Percentiles rank a stretch among this genome's conserved stretches.
phyloP scores from a whole-genome alignment of 2,888 invertebrate genomes.

The Phortica magna region DNA sequence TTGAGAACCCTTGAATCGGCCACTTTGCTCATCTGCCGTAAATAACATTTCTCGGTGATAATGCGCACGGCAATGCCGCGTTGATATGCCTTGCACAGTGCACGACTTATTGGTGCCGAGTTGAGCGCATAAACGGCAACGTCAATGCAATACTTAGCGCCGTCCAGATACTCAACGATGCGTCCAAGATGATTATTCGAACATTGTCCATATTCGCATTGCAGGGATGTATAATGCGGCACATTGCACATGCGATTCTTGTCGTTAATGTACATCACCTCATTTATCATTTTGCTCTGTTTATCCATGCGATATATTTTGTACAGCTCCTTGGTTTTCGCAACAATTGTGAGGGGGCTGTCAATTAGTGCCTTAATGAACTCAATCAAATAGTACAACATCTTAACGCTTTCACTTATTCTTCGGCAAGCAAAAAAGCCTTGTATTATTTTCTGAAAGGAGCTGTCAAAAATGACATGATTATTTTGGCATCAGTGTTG shows the following conservation, averaged over 20 bases:
- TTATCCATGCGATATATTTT: slow-evolving; percentile 21
- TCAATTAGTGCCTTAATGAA: slow-evolving; percentile 35
- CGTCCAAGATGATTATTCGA: background rate
- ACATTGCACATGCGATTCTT: background rate
- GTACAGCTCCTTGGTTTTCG: background rate
- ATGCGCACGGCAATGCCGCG: slow-evolving; percentile 45
- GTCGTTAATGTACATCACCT: slow-evolving; percentile 6
- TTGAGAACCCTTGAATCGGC: background rate
- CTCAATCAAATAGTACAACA: slow-evolving; percentile 40
- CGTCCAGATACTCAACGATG: slow-evolving; percentile 23
- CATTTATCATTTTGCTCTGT: slow-evolving; percentile 19
- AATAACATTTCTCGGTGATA: slow-evolving; percentile 33
- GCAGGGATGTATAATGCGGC: background rate
- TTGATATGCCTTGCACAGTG: background rate
- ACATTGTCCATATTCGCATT: background rate
- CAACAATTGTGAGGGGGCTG: background rate
- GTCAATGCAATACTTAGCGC: slow-evolving; percentile 36
- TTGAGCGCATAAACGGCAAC: slow-evolving; percentile 41
- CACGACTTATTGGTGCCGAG: slow-evolving; percentile 16
- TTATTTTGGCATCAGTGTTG: too few relatives aligned
- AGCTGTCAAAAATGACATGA: too few relatives aligned
- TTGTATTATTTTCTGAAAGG: too few relatives aligned
- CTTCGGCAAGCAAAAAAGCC: background rate
- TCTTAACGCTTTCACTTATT: background rate
- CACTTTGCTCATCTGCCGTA: background rate